Percentiles rank a stretch among this genome's conserved stretches.
Conservation (phyloP, 2,113 vertebrate species). For the Gallinago media region DNA sequence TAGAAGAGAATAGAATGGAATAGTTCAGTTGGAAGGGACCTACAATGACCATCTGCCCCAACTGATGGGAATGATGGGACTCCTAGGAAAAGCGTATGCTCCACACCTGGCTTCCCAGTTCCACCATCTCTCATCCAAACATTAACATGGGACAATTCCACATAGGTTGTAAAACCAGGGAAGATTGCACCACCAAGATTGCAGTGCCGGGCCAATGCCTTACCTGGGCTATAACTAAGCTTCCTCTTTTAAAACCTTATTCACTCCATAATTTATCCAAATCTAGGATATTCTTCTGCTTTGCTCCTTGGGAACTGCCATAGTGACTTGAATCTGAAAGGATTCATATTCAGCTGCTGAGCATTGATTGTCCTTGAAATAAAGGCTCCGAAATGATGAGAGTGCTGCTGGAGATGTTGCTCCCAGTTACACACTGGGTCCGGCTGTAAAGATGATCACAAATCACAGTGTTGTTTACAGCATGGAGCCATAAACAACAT, state of each 20-base stretch:
- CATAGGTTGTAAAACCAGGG: neutral
- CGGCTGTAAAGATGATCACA: neutral
- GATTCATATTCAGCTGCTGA: neutral
- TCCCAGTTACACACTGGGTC: neutral
- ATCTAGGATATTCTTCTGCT: neutral
- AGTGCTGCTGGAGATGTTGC: fast-evolving
- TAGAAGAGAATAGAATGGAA: neutral
- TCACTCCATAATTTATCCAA: neutral
- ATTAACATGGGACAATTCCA: neutral
- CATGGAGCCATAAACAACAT: neutral
- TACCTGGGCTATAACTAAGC: neutral
- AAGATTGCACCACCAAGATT: neutral
- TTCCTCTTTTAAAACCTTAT: neutral
- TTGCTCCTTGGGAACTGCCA: neutral
- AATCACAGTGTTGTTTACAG: neutral
- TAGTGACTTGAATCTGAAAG: neutral
- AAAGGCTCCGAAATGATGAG: neutral
- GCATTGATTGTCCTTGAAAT: neutral
- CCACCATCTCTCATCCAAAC: neutral
- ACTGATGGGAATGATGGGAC: neutral
- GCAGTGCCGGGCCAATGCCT: fast-evolving
- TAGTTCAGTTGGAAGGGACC: neutral
- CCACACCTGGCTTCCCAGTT: neutral
- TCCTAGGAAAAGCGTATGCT: neutral
- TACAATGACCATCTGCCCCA: neutral